Evolutionary conservation across 2,113 vertebrate genomes (phyloP).

Genomic region (Pongo pygmaeus): DNA sequence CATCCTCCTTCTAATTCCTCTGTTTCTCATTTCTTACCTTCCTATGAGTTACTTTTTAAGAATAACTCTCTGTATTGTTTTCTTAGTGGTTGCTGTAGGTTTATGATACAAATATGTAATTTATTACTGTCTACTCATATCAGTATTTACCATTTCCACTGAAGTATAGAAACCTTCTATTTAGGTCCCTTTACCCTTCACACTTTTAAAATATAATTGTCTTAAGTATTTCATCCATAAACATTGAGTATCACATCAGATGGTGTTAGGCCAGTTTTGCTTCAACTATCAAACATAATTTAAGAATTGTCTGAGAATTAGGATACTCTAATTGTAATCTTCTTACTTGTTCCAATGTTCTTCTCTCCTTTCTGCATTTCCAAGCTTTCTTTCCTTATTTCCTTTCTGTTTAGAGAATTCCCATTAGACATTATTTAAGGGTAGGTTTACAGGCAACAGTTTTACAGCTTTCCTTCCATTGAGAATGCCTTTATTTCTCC

Average conservation of each 20-base stretch:
- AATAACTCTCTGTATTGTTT: neutral
- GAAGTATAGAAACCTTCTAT: neutral
- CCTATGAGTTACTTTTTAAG: neutral
- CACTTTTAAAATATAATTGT: neutral
- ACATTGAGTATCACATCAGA: neutral
- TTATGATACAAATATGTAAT: neutral
- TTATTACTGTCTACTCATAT: neutral
- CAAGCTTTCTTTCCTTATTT: neutral
- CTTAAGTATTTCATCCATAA: neutral
- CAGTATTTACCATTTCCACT: neutral
- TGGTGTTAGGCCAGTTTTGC: neutral
- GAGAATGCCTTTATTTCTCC: neutral
- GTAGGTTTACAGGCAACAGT: neutral
- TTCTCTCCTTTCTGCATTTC: neutral
- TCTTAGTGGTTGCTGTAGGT: neutral
- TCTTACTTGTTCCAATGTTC: neutral
- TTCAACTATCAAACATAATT: slow-evolving; percentile 13
- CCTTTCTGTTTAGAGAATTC: neutral
- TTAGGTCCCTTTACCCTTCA: neutral
- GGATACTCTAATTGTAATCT: neutral
- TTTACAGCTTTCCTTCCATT: neutral
- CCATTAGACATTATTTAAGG: neutral
- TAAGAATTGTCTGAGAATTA: neutral
- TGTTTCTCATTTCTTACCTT: slow-evolving; percentile 28
- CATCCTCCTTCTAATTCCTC: neutral